These are phyloP conservation scores for Sinohyriopsis cumingii DNA, from an alignment of 2,888 invertebrate genomes.

Conservation along the genomic window DNA sequence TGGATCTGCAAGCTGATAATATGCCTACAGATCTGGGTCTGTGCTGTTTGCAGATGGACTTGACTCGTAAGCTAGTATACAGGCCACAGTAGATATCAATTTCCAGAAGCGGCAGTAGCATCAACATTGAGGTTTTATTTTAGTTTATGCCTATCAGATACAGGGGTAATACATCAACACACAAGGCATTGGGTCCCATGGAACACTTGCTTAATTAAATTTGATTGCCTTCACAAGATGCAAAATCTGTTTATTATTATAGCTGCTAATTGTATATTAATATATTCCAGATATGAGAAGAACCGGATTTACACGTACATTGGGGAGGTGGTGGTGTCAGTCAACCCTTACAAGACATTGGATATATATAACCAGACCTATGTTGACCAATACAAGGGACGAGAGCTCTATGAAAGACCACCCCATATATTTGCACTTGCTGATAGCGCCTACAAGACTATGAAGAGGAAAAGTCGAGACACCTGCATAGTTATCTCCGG, in stretches of 20 bases:
- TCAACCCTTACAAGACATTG: conserved; percentile 95
- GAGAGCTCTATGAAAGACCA: conserved; percentile 96
- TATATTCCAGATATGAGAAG: conserved; percentile 59
- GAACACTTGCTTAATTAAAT: too few relatives aligned
- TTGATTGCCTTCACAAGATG: too few relatives aligned
- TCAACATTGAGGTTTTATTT: too few relatives aligned
- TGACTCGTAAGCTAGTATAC: too few relatives aligned
- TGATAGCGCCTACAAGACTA: conserved; percentile 94
- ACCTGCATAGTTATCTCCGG: conserved; percentile 94
- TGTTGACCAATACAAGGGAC: conserved; percentile 91
- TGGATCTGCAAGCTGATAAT: too few relatives aligned
- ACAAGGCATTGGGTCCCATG: too few relatives aligned
- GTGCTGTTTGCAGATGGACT: too few relatives aligned
- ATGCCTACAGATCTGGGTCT: too few relatives aligned
- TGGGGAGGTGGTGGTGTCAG: conserved; percentile 90
- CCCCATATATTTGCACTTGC: conserved; percentile 99
- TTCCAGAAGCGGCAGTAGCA: too few relatives aligned
- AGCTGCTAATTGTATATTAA: not conserved
- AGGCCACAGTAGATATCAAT: too few relatives aligned
- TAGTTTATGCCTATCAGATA: too few relatives aligned
- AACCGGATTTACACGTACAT: conserved; percentile 96
- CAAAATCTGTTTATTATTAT: not conserved
- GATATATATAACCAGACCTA: conserved; percentile 91
- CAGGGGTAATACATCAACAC: too few relatives aligned
- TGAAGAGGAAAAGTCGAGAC: conserved; percentile 91